Conservation (phyloP, 2,888 invertebrate species). For the Chironomus tentans region DNA sequence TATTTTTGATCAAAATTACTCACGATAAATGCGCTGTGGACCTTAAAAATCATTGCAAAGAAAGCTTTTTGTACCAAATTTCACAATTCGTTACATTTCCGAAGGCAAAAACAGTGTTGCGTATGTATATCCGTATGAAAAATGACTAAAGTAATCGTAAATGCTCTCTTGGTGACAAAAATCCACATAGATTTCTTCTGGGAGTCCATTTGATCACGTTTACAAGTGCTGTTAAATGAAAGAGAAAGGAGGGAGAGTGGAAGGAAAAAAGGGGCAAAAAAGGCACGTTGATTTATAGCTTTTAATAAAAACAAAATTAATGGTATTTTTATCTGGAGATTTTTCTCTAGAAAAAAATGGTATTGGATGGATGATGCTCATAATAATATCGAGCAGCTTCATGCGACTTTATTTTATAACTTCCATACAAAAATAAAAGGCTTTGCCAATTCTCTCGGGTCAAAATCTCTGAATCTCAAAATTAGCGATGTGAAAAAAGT, state of each 20-base stretch:
- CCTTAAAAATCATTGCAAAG: no score
- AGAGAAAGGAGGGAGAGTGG: background rate
- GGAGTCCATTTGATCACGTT: constrained; percentile 7
- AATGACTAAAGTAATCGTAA: background rate
- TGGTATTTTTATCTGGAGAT: background rate
- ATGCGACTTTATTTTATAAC: no score
- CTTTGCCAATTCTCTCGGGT: no score
- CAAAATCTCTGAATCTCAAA: background rate
- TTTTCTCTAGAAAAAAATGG: background rate
- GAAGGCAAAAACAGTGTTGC: no score
- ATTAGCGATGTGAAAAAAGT: background rate
- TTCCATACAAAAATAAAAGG: no score
- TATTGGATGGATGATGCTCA: background rate
- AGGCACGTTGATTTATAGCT: constrained; percentile 1
- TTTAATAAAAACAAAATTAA: constrained; percentile 10
- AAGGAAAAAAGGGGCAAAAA: background rate
- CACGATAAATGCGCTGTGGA: no score
- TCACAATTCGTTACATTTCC: no score
- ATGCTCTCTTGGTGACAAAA: background rate
- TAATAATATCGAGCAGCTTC: background rate
- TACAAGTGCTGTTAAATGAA: background rate
- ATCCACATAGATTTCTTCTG: background rate
- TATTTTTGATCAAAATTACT: no score
- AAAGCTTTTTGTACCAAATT: no score
- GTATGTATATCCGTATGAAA: background rate